phyloP scores from a whole-genome alignment of 2,888 invertebrate genomes.

The Hydraecia micacea region DNA sequence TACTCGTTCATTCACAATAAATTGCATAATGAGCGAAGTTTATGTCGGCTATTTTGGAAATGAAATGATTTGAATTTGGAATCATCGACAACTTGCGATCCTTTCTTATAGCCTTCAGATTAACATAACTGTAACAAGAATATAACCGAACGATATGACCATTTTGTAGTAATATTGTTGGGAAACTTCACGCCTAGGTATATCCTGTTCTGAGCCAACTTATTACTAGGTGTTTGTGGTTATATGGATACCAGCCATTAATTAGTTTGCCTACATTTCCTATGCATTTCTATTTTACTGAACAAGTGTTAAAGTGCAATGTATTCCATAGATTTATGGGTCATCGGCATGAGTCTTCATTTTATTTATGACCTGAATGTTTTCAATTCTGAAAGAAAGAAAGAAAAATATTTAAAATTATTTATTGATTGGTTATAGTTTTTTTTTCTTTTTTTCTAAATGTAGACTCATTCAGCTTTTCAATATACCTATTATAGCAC shows the following conservation, averaged over 20 bases:
- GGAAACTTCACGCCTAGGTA: constrained; percentile 15
- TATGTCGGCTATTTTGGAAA: neutral
- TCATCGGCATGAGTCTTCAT: neutral
- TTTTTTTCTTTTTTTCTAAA: too few species aligned
- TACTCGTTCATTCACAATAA: neutral
- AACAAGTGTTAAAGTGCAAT: too few species aligned
- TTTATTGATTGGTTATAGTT: too few species aligned
- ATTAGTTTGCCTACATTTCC: neutral
- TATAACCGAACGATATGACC: constrained; percentile 14
- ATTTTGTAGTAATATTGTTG: constrained; percentile 21
- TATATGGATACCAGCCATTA: neutral
- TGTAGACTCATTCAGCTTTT: neutral
- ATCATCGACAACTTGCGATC: constrained; percentile 12
- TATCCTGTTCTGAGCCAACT: constrained; percentile 25
- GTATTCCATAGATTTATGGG: neutral
- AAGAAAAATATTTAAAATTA: too few species aligned
- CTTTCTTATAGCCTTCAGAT: constrained; percentile 55
- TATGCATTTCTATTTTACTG: neutral
- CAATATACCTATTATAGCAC: neutral
- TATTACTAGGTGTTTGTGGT: neutral
- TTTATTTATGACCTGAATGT: neutral
- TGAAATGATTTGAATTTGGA: constrained; percentile 13
- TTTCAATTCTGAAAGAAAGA: neutral
- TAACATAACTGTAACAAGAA: constrained; percentile 23
- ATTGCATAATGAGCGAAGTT: neutral